Conservation (phyloP, 2,797 vertebrate genomes). For the Scomberomorus guttatus region DNA sequence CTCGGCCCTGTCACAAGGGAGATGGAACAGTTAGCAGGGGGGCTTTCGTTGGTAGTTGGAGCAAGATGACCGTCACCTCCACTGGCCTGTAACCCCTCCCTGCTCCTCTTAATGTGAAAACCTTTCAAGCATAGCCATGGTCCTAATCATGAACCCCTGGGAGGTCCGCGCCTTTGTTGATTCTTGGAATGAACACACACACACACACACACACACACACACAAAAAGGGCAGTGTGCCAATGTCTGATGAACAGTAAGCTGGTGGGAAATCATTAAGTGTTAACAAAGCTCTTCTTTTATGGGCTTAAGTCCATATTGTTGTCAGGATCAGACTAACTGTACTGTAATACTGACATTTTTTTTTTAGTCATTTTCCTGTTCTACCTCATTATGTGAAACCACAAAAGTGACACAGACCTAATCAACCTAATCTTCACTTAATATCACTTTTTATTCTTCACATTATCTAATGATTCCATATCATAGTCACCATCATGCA, state of each 20-base stretch:
- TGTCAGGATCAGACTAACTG: not conserved
- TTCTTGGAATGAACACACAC: slow-evolving; percentile 19
- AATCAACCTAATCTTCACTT: not conserved
- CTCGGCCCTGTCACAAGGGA: slow-evolving; percentile 17
- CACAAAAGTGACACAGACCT: not conserved
- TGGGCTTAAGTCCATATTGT: not conserved
- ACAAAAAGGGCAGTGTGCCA: slow-evolving; percentile 3
- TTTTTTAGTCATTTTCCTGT: not conserved
- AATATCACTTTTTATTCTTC: not conserved
- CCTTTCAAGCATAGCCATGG: not conserved
- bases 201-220: slow-evolving; percentile 1
- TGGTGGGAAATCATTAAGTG: slow-evolving; percentile 3
- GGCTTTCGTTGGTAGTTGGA: not conserved
- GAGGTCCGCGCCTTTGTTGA: slow-evolving; percentile 45
- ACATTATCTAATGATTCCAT: not conserved
- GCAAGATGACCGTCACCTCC: slow-evolving; percentile 3
- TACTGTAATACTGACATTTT: not conserved
- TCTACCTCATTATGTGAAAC: not conserved
- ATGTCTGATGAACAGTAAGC: not conserved
- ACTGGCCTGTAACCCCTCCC: slow-evolving; percentile 1
- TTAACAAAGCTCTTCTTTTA: slow-evolving; percentile 1
- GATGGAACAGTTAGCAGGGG: not conserved
- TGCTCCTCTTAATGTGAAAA: slow-evolving; percentile 16
- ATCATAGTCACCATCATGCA: not conserved
- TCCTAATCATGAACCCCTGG: slow-evolving; percentile 11